Evolutionary conservation across 1,140 invertebrate genomes (phyloP), one percentile per base, ranked within the genome.

Genomic region (Cyclargus thomasi): DNA sequence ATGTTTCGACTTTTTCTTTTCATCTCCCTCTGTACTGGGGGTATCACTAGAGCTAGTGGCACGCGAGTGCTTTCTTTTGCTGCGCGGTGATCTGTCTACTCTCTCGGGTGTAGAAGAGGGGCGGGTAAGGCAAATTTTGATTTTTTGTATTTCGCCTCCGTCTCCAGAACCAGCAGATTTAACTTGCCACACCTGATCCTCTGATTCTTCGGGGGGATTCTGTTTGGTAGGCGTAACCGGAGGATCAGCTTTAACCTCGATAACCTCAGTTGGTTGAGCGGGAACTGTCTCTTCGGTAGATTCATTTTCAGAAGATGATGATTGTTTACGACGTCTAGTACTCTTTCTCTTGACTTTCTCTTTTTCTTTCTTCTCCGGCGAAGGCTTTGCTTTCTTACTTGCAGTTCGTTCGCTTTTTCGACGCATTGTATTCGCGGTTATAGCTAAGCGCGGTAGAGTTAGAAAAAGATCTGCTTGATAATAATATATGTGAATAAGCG

Each of bases 181-280:
- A 8, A 90, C 87, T 62, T 82, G 86, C 87, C 87, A 90, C 23
- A 90, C 85, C 67, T 86, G 85, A 63, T 90, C 87, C 63, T 79
- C 81, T 23, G 81, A 70, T 47, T 87, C 85, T 68, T 86, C 85
- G 14, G 80, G 76, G 67, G 72, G 81, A 29, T 77, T 80, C 29
- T 82, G 85, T 72, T 86, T 87, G 16, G 67, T 68, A 29, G 78
- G 23, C 73, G 78, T 70, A 66, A 76, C 81, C 22, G 77, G 82
- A 35, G 75, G 72, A 65, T 76, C 77, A 22, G 59, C 20, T 62
- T 79, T 77, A 22, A 29, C 70, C 29, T 77, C 71, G 16, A 63
- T 67, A 70, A 78, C 81, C n/a, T 73, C 63, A 36, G 67, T 36
- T 66, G 71, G 73, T 67, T 70, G 75, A 29, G 74, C 73, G 11